Evolutionary conservation across 2,113 vertebrate genomes (phyloP).

Genomic region (Lucifuga dentata): DNA sequence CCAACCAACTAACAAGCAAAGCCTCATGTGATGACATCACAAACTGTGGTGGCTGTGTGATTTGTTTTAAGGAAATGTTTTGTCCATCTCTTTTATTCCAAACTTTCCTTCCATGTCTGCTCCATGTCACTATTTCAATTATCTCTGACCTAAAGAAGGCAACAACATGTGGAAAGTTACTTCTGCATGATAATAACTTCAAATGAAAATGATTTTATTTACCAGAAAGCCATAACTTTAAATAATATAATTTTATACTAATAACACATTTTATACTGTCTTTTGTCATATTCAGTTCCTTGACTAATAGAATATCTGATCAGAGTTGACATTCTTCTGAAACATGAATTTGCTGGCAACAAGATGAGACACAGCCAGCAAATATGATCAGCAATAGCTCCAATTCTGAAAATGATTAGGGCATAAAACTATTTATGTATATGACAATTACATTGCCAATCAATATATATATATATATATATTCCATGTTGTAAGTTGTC

Average conservation of each 20-base stretch:
- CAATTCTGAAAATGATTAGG: constrained; percentile 29
- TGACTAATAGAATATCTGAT: background rate
- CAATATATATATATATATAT: constrained; percentile 36
- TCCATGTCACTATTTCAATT: no score
- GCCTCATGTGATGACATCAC: no score
- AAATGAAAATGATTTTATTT: no score
- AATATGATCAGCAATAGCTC: background rate
- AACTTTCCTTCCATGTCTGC: no score
- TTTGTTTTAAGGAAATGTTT: no score
- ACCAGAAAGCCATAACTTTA: no score
- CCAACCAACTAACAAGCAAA: no score
- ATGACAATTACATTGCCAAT: constrained; percentile 28
- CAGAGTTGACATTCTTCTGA: background rate
- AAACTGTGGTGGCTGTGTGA: no score
- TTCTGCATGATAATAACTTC: background rate
- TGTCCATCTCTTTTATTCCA: no score
- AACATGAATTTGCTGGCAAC: constrained; percentile 1
- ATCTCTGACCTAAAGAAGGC: background rate
- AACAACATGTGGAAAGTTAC: background rate
- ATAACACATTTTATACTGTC: background rate
- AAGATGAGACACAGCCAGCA: background rate
- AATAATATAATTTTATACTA: no score
- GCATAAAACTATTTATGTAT: constrained; percentile 8
- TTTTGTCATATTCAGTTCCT: background rate
- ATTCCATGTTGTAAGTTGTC: constrained; percentile 34